phyloP scores from a whole-genome alignment of 2,888 invertebrate genomes.

The Eupeodes luniger region DNA sequence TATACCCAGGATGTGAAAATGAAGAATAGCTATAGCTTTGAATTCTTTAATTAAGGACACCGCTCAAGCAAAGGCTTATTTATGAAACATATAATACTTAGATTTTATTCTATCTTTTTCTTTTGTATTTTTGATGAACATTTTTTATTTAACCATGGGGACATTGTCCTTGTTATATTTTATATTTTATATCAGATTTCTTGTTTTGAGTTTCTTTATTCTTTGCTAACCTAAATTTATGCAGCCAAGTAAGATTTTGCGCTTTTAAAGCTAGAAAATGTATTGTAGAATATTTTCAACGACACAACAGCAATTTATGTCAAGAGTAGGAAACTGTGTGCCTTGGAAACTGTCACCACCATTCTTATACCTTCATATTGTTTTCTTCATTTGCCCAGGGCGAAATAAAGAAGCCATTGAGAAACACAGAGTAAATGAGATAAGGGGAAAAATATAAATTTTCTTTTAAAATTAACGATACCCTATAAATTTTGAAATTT shows the following conservation, averaged over 20 bases:
- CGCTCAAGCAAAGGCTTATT: constrained; percentile 47
- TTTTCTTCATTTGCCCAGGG: constrained; percentile 51
- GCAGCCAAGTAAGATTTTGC: constrained; percentile 54
- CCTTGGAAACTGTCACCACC: constrained; percentile 50
- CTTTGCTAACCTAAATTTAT: constrained; percentile 43
- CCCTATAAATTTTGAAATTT: no score
- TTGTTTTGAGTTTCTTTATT: not conserved
- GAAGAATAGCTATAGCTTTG: constrained; percentile 43
- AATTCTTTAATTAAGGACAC: constrained; percentile 65
- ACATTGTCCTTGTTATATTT: constrained; percentile 55
- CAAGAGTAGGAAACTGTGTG: constrained; percentile 64
- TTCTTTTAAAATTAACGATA: no score
- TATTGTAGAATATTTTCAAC: constrained; percentile 34
- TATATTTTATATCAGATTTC: constrained; percentile 18
- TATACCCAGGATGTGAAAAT: constrained; percentile 49
- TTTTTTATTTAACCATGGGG: not conserved
- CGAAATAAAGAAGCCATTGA: constrained; percentile 78
- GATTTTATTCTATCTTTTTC: not conserved
- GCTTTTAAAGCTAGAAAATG: constrained; percentile 65
- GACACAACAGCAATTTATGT: constrained; percentile 71
- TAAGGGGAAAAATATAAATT: not conserved
- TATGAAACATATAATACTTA: constrained; percentile 31
- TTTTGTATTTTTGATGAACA: not conserved
- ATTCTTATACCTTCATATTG: constrained; percentile 29
- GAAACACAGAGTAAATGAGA: constrained; percentile 75